phyloP scores from a whole-genome alignment of 2,113 vertebrate species.

The Cyrtonyx montezumae region DNA sequence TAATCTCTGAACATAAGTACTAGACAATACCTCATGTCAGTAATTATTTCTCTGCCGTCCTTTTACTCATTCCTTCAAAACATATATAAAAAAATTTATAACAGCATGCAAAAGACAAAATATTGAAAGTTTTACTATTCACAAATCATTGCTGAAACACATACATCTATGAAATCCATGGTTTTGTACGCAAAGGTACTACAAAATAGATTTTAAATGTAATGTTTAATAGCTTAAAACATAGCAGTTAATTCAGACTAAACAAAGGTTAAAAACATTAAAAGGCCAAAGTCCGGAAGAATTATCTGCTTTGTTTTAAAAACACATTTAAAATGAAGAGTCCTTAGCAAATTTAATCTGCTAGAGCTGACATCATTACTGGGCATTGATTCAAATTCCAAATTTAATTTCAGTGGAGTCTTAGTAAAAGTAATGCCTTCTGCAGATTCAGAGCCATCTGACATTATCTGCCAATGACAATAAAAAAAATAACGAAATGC shows the following conservation, averaged over 20 bases:
- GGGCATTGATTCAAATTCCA: conserved; percentile 59
- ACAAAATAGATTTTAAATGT: background rate
- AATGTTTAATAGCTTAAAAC: background rate
- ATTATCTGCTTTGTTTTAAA: conserved; percentile 59
- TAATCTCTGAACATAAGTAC: background rate
- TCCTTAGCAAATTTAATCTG: conserved; percentile 58
- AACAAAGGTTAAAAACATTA: conserved; percentile 42
- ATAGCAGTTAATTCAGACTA: background rate
- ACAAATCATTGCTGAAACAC: background rate
- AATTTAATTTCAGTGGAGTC: conserved; percentile 68
- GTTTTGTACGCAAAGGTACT: background rate
- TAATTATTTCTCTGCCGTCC: background rate
- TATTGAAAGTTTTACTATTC: background rate
- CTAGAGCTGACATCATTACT: conserved; percentile 67
- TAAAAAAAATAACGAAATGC: background rate
- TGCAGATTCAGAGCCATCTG: conserved; percentile 53
- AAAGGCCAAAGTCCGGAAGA: conserved; percentile 33
- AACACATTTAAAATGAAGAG: conserved; percentile 52
- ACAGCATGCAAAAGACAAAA: background rate
- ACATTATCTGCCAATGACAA: conserved; percentile 19
- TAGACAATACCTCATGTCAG: background rate
- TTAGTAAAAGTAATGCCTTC: conserved; percentile 57
- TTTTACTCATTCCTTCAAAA: background rate
- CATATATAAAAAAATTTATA: background rate
- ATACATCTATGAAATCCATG: background rate